Conservation (phyloP, 92 coral and sea anemone genomes). For the Porites evermanni region DNA sequence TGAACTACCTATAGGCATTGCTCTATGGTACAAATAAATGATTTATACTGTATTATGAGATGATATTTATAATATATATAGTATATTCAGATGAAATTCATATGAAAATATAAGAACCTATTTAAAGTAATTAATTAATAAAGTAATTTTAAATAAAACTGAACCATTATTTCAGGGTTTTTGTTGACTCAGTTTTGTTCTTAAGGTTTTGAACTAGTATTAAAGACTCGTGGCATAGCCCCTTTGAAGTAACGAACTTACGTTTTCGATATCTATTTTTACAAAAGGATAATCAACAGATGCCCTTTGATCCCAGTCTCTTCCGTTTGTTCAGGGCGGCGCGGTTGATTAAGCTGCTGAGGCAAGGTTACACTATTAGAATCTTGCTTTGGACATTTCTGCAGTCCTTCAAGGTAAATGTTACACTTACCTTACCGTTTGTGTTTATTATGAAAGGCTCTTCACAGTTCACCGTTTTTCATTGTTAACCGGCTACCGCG, state of each 20-base stretch:
- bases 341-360: slow-evolving; percentile 85
- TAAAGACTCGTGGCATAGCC: no score
- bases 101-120: no score
- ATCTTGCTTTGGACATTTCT: slow-evolving; percentile 97
- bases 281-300: slow-evolving; percentile 1
- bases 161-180: no score
- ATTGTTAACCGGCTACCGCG: background rate
- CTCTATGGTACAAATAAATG: no score
- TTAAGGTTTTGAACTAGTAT: no score
- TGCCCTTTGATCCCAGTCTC: slow-evolving; percentile 96
- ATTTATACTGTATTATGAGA: no score
- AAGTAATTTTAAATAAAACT: no score
- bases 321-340: slow-evolving; percentile 98
- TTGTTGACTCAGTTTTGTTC: no score
- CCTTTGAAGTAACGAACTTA: background rate
- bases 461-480: background rate
- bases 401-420: slow-evolving; percentile 90
- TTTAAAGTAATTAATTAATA: no score
- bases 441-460: background rate
- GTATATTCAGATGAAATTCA: no score
- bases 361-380: slow-evolving; percentile 95
- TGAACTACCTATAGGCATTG: no score
- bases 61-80: no score
- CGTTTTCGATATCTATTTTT: background rate
- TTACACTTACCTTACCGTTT: background rate